phyloP scores from a whole-genome alignment of 2,113 vertebrate genomes.

The Cnemophilus loriae region DNA sequence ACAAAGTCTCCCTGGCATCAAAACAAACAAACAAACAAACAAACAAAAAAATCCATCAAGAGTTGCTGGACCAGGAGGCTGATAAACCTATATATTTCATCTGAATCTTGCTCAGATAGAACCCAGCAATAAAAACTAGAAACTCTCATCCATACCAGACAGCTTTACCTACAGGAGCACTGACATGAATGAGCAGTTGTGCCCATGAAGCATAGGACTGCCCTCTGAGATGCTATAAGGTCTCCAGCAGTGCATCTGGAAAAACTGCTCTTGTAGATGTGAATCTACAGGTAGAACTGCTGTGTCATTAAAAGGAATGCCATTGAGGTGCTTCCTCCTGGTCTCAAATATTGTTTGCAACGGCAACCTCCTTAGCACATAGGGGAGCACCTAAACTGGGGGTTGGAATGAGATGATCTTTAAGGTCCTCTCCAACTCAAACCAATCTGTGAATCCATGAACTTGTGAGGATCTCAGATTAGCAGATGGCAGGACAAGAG shows the following conservation, averaged over 20 bases:
- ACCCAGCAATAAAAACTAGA: background rate
- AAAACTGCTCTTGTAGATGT: background rate
- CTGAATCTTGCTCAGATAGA: background rate
- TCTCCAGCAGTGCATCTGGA: background rate
- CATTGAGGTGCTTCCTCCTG: background rate
- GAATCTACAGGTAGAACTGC: background rate
- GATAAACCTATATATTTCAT: background rate
- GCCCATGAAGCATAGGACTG: background rate
- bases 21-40: background rate
- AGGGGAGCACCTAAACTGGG: background rate
- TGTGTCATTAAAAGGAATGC: background rate
- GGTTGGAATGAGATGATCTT: background rate
- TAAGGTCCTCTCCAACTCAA: background rate
- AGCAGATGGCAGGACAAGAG: background rate
- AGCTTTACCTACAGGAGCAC: background rate
- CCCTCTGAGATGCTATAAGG: background rate
- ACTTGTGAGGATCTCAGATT: background rate
- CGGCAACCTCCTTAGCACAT: background rate
- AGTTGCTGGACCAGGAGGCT: background rate
- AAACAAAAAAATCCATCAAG: background rate
- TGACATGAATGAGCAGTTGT: background rate
- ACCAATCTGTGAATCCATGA: background rate
- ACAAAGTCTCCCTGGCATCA: slow-evolving; percentile 85
- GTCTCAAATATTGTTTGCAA: background rate
- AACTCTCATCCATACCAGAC: background rate